A percentile compares a stretch with the other conserved stretches of the same genome.
Conservation (phyloP, 1,140 invertebrate species). For the Drosophila kepulauana region DNA sequence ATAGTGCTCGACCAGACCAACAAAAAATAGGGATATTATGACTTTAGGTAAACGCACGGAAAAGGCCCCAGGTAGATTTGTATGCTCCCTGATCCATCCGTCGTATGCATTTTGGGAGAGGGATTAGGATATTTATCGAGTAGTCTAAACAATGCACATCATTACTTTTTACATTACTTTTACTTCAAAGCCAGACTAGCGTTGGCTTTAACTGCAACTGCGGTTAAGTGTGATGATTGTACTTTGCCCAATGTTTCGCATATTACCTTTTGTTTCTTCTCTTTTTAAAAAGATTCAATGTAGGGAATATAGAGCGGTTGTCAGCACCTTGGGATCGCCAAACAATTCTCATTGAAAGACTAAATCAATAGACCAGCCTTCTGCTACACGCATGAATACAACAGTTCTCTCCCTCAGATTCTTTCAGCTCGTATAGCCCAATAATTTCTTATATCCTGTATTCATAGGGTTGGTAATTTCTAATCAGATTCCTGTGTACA, state of each 20-base stretch:
- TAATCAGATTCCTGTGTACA: too few relatives aligned
- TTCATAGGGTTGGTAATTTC: neutral
- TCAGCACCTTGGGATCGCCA: constrained; percentile 31
- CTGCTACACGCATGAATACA: neutral
- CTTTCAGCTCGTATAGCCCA: neutral
- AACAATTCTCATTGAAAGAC: constrained; percentile 35
- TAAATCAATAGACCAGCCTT: constrained; percentile 45
- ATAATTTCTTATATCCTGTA: neutral
- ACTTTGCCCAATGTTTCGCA: constrained; percentile 35
- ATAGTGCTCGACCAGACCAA: neutral
- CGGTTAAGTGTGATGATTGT: constrained; percentile 2
- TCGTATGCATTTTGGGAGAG: neutral
- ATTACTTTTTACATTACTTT: constrained; percentile 2
- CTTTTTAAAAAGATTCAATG: constrained; percentile 19
- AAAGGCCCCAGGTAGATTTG: neutral
- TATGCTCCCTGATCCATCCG: neutral
- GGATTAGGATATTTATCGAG: neutral
- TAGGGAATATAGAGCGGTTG: constrained; percentile 12
- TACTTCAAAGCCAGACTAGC: constrained; percentile 20
- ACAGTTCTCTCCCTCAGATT: neutral
- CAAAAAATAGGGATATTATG: neutral
- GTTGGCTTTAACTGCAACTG: constrained; percentile 27
- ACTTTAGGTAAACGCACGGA: neutral
- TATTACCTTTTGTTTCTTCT: constrained; percentile 37
- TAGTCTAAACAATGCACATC: neutral